Conservation (phyloP, 1,140 invertebrate species). For the Homalodisca vitripennis region DNA sequence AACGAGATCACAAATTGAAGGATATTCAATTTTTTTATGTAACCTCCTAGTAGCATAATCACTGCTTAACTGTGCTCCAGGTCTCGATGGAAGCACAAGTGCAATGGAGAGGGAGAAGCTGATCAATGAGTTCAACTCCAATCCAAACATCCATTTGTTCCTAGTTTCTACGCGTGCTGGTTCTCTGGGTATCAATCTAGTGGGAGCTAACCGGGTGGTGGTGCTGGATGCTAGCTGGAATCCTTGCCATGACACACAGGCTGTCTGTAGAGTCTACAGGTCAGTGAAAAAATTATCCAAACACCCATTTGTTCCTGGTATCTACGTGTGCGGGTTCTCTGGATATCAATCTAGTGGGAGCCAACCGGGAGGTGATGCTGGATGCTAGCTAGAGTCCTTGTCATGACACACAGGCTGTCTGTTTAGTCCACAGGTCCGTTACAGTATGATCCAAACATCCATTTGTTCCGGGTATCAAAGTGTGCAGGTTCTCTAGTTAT, state of each 20-base stretch:
- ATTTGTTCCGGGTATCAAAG: conserved; percentile 94
- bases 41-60: neutral
- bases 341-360: conserved; percentile 96
- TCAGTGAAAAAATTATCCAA: too few relatives aligned
- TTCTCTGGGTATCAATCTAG: conserved; percentile 95
- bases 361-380: conserved; percentile 95
- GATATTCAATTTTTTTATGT: neutral
- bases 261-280: conserved; percentile 95
- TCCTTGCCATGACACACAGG: conserved; percentile 99
- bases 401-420: conserved; percentile 98
- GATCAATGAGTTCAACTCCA: conserved; percentile 96
- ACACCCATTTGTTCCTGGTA: conserved; percentile 89
- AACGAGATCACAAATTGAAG: neutral
- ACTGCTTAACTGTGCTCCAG: conserved; percentile 47
- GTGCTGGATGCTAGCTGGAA: conserved; percentile 99
- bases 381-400: conserved; percentile 99
- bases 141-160: conserved; percentile 86
- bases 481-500: conserved; percentile 96
- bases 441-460: conserved; percentile 81
- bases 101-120: conserved; percentile 92
- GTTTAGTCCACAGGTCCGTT: conserved; percentile 86
- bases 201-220: conserved; percentile 95
- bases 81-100: conserved; percentile 92
- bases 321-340: conserved; percentile 96
- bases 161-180: conserved; percentile 97